Evolutionary conservation across 2,113 vertebrate genomes (phyloP).

Genomic region (Callithrix jacchus): DNA sequence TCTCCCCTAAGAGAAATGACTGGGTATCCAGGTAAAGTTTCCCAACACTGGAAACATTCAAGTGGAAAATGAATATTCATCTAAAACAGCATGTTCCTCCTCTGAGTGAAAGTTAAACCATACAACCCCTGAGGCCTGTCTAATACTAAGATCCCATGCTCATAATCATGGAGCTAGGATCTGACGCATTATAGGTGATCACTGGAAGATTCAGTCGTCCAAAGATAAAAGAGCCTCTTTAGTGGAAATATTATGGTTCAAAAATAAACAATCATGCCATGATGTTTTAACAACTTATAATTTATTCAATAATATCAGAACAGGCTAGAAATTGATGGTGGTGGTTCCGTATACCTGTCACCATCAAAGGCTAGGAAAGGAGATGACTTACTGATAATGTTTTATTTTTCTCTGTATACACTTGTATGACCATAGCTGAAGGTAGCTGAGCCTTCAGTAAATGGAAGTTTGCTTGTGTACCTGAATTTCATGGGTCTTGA

Average conservation of each 20-base stretch:
- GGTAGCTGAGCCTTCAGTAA: constrained; percentile 24
- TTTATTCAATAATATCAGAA: not conserved
- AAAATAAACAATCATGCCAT: constrained; percentile 3
- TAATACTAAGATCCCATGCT: not conserved
- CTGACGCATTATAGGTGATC: not conserved
- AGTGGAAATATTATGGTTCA: not conserved
- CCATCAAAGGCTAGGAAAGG: not conserved
- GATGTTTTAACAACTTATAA: not conserved
- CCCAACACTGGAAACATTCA: not conserved
- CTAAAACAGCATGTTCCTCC: not conserved
- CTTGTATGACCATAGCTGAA: not conserved
- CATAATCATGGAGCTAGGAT: not conserved
- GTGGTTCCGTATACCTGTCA: not conserved
- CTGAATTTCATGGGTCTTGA: constrained; percentile 71
- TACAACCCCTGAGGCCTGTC: not conserved
- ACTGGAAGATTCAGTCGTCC: not conserved
- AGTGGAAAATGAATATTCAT: not conserved
- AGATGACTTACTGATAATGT: not conserved
- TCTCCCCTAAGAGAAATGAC: not conserved
- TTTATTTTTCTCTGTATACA: not conserved
- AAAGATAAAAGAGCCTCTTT: not conserved
- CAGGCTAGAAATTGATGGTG: not conserved
- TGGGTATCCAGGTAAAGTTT: not conserved
- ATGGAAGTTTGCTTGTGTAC: constrained; percentile 59
- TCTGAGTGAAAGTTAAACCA: not conserved